phyloP scores from a whole-genome alignment of 2,113 vertebrate species.

The Apodemus sylvaticus region DNA sequence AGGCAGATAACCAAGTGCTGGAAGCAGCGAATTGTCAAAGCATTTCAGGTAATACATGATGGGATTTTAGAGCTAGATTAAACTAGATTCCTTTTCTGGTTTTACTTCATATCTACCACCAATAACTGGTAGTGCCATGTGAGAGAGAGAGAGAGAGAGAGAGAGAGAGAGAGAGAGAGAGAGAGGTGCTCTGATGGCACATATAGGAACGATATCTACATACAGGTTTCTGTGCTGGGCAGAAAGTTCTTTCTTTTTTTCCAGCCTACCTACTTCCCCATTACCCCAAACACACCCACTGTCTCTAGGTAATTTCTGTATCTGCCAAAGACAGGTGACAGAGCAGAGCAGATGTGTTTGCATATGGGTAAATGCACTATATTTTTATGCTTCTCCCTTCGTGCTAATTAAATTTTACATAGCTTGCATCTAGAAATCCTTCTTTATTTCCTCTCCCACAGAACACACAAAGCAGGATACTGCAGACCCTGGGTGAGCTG shows the following conservation, averaged over 20 bases:
- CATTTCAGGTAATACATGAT: neutral
- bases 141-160: no score
- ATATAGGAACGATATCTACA: neutral
- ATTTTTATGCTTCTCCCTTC: slow-evolving; percentile 5
- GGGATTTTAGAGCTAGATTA: neutral
- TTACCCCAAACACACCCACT: neutral
- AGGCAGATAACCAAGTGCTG: neutral
- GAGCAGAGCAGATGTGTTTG: neutral
- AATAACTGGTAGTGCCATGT: neutral
- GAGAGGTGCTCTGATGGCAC: neutral
- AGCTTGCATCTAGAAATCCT: neutral
- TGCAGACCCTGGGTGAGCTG: neutral
- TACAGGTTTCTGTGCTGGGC: neutral
- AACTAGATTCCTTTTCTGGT: neutral
- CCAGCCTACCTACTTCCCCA: neutral
- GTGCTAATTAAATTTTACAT: slow-evolving; percentile 45
- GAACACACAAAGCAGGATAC: neutral
- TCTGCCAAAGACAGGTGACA: neutral
- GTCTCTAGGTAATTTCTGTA: neutral
- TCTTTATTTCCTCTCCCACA: neutral
- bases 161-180: no score
- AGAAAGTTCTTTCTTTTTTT: neutral
- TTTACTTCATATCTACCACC: neutral
- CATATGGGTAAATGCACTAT: neutral
- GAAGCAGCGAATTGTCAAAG: neutral